A percentile compares a stretch with the other conserved stretches of the same genome.
Evolutionary conservation across 1,140 invertebrate genomes (phyloP).

Genomic region (Zaprionus lachaisei): DNA sequence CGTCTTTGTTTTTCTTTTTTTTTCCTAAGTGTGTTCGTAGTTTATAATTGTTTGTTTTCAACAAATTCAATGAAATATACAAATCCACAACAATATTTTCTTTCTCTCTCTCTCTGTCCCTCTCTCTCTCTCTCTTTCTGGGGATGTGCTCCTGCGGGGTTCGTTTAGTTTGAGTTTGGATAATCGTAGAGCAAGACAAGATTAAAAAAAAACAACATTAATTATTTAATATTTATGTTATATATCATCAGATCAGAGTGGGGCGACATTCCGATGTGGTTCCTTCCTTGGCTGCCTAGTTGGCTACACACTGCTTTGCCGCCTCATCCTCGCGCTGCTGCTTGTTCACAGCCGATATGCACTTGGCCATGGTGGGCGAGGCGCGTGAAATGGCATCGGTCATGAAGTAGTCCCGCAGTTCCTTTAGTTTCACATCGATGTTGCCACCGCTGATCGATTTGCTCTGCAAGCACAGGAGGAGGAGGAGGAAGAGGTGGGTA

Average conservation of each 20-base stretch:
- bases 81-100: slow-evolving; percentile 27
- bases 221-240: slow-evolving; percentile 73
- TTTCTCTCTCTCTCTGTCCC: background rate
- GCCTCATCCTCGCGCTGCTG: slow-evolving; percentile 68
- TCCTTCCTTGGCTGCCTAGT: slow-evolving; percentile 35
- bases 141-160: slow-evolving; percentile 9
- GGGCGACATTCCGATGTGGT: background rate
- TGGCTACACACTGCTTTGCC: slow-evolving; percentile 62
- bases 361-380: slow-evolving; percentile 99
- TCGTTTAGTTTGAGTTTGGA: slow-evolving; percentile 24
- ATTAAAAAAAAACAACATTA: slow-evolving; percentile 57
- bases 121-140: background rate
- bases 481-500: background rate
- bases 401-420: slow-evolving; percentile 98
- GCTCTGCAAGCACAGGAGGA: slow-evolving; percentile 84
- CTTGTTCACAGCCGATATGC: slow-evolving; percentile 95
- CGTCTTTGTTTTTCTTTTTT: slow-evolving; percentile 53
- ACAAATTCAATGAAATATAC: slow-evolving; percentile 71
- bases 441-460: slow-evolving; percentile 83
- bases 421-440: slow-evolving; percentile 91
- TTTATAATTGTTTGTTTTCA: slow-evolving; percentile 63
- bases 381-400: slow-evolving; percentile 97
- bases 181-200: slow-evolving; percentile 52
- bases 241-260: slow-evolving; percentile 47
- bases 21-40: slow-evolving; percentile 52